Evolutionary conservation across 2,888 invertebrate genomes (phyloP), one percentile per base, ranked within the genome.

Genomic region (Arrhopalites spinosus): DNA sequence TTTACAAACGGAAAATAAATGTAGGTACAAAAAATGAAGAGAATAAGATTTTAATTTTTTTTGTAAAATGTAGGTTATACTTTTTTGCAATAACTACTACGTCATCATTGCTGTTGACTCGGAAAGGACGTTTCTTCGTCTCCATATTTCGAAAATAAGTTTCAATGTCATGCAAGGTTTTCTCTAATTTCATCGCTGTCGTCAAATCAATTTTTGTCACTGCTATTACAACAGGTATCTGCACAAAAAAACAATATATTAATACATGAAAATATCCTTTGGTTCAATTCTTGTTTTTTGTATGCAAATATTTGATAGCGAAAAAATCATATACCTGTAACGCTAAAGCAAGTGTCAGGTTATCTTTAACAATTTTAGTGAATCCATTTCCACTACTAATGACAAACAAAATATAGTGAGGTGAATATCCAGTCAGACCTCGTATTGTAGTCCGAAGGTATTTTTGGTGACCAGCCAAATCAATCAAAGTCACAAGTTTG

Each of bases 401-500:
- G 47, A 94, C 93, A 71, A 95, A 88, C 91, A 95, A 91, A 45
- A 92, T 93, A 85, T 93, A 93, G 86, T 98, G 96, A 0, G 97
- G 97, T 0, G 91, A 92, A 87, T 96, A 95, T 0, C 96, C 95
- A 3, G 95, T 95, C 50, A 98, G 87, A 0, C 98, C 98, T 86
- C 95, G 93, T 50, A 98, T 91, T 0, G 98, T 98, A 69, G 98
- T 98, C 79, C 94, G 90, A 85, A 98, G 90, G 85, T 98, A 99
- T 86, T 98, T 97, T 59, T 59, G 91, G 87, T 98, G 97, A 0
- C 98, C 98, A 2, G 98, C 98, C 83, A 98, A 88, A 87, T 99
- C 98, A 84, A 98, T 91, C 84, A 97, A 94, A 0, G 96, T 95
- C 0, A 99, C 93, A 43, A 99, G 87, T 86, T 97, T 98, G 8